Conservation (phyloP, 2,797 vertebrate genomes). For the Semotilus atromaculatus region DNA sequence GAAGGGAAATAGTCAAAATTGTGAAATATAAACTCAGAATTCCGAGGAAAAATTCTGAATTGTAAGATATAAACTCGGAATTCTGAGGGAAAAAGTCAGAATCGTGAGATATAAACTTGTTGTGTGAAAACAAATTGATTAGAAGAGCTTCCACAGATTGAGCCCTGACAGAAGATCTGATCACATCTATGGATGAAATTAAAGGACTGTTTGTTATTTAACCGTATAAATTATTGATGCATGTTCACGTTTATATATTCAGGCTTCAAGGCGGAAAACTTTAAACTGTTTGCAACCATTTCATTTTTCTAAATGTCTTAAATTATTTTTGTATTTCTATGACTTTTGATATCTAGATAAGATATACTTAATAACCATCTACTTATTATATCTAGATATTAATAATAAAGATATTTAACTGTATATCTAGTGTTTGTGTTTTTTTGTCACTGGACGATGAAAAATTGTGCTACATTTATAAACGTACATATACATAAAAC, state of each 20-base stretch:
- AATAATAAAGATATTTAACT: constrained; percentile 72
- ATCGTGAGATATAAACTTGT: no score
- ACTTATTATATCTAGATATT: neutral
- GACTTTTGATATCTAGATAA: constrained; percentile 13
- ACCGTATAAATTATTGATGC: constrained; percentile 68
- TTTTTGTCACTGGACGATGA: neutral
- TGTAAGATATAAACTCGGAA: neutral
- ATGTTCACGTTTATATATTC: constrained; percentile 19
- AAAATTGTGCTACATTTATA: neutral
- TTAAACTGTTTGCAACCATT: constrained; percentile 26
- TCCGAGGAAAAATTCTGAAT: no score
- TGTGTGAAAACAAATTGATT: no score
- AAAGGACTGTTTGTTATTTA: constrained; percentile 61
- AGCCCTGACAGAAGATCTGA: neutral
- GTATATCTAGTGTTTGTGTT: neutral
- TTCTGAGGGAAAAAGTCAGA: no score
- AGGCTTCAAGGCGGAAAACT: constrained; percentile 16
- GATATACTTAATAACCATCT: neutral
- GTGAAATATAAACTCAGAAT: no score
- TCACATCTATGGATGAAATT: neutral
- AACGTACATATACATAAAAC: neutral
- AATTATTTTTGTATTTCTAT: constrained; percentile 78
- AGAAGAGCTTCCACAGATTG: neutral
- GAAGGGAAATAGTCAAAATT: no score
- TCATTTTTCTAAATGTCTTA: constrained; percentile 59